Conservation (phyloP, 1,140 invertebrate genomes). For the Batillaria attramentaria region DNA sequence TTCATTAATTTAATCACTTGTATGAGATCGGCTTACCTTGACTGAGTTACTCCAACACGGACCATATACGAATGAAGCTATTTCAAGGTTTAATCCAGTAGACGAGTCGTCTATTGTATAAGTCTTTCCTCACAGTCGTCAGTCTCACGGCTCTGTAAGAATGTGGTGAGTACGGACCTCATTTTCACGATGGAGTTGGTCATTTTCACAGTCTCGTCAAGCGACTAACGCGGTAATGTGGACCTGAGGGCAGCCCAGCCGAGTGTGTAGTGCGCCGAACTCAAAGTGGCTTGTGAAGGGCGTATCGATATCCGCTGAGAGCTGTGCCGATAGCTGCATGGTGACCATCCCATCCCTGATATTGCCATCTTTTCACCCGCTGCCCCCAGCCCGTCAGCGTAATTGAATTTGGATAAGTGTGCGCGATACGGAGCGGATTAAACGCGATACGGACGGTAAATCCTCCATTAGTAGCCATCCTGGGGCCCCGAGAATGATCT, state of each 20-base stretch:
- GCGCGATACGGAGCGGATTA: not conserved
- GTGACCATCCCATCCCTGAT: not conserved
- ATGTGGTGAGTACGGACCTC: no score
- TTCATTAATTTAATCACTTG: no score
- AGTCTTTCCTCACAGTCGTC: no score
- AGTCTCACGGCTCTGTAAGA: no score
- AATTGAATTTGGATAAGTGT: constrained; percentile 12
- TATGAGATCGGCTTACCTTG: no score
- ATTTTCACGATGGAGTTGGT: not conserved
- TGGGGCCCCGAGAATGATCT: not conserved
- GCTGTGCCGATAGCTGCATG: not conserved
- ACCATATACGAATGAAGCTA: no score
- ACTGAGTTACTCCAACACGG: no score
- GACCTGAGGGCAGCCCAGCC: not conserved
- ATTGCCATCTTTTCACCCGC: not conserved
- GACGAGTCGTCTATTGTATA: no score
- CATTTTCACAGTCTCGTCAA: not conserved
- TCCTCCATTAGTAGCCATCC: not conserved
- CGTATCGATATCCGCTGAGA: not conserved
- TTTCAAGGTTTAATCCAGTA: no score
- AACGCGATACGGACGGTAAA: not conserved
- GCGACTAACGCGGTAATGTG: not conserved
- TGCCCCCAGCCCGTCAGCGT: not conserved
- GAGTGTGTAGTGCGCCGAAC: not conserved
- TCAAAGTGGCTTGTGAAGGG: no score